A percentile compares a stretch with the other conserved stretches of the same genome.
phyloP scores from a whole-genome alignment of 2,888 invertebrate species.

The Xanthorhoe designata region DNA sequence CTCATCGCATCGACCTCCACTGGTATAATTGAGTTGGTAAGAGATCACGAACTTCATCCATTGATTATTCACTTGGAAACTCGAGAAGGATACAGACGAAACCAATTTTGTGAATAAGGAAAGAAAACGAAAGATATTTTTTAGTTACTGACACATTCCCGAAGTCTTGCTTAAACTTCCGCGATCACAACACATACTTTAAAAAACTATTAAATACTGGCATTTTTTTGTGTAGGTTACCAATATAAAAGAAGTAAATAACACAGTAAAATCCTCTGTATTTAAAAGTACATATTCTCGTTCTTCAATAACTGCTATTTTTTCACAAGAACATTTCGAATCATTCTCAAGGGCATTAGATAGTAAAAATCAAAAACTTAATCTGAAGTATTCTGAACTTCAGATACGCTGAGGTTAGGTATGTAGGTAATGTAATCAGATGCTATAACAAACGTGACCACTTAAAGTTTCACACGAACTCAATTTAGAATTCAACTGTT shows the following conservation, averaged over 20 bases:
- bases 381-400: conserved; percentile 15
- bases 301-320: no score
- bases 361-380: not conserved
- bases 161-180: no score
- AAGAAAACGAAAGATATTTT: not conserved
- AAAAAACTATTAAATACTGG: no score
- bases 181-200: no score
- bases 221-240: no score
- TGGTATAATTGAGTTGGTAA: conserved; percentile 59
- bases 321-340: no score
- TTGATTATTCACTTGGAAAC: conserved; percentile 58
- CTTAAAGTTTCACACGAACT: conserved; percentile 56
- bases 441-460: conserved; percentile 53
- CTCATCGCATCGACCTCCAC: conserved; percentile 50
- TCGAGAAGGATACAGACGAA: conserved; percentile 41
- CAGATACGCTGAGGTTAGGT: conserved; percentile 1
- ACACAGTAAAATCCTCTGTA: no score
- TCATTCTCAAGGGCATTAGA: no score
- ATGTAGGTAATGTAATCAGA: conserved; percentile 42
- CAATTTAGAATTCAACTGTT: conserved; percentile 62
- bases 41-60: conserved; percentile 57
- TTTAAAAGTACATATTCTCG: no score
- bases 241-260: not conserved
- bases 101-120: conserved; percentile 33
- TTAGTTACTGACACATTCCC: not conserved